Evolutionary conservation across 2,797 vertebrate genomes (phyloP).

Genomic region (Sebastes jordani): DNA sequence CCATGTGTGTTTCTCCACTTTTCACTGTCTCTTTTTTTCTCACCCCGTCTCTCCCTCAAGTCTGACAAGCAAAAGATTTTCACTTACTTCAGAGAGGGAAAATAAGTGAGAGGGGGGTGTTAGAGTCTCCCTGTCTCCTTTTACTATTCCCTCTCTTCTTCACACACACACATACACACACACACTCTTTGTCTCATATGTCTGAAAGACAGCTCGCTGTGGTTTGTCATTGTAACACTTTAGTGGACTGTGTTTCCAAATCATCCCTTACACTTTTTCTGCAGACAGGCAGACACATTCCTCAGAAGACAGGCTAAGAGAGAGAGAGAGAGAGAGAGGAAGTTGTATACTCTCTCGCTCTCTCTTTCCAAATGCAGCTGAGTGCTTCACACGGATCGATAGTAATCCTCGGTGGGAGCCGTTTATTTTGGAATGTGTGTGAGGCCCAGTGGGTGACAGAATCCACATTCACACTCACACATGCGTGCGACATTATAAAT

Average conservation of each 20-base stretch:
- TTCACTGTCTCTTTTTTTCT: constrained; percentile 32
- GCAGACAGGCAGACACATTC: constrained; percentile 60
- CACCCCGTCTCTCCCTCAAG: constrained; percentile 31
- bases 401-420: constrained; percentile 76
- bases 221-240: constrained; percentile 69
- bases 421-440: constrained; percentile 79
- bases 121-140: constrained; percentile 34
- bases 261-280: constrained; percentile 60
- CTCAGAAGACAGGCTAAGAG: constrained; percentile 39
- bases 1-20: constrained; percentile 50
- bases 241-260: constrained; percentile 61
- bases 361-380: constrained; percentile 58
- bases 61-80: constrained; percentile 64
- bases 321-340: constrained; percentile 9
- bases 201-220: constrained; percentile 47
- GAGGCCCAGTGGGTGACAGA: constrained; percentile 71
- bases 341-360: constrained; percentile 20
- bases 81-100: constrained; percentile 45
- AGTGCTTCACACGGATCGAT: constrained; percentile 74
- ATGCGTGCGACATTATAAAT: constrained; percentile 59
- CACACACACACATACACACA: constrained; percentile 7
- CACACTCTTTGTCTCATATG: constrained; percentile 28
- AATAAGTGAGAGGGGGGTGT: constrained; percentile 42
- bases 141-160: constrained; percentile 2
- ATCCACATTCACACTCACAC: constrained; percentile 63